Conservation (phyloP, 2,888 invertebrate species). For the Pediacus dermestoides region DNA sequence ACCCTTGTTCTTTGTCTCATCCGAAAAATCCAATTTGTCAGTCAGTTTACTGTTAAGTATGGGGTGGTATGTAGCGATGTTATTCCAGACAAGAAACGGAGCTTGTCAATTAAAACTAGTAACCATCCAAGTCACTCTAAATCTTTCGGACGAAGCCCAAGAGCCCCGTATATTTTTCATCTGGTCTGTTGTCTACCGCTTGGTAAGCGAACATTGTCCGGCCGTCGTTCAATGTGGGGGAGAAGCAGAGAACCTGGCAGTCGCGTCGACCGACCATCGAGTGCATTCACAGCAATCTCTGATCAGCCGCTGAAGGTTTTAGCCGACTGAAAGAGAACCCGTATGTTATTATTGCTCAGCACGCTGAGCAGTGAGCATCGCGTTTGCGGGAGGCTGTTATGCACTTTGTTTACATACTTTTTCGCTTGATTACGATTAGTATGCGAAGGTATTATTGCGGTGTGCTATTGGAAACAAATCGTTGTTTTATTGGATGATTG, state of each 20-base stretch:
- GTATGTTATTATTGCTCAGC: constrained; percentile 33
- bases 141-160: constrained; percentile 6
- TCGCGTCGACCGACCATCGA: constrained; percentile 33
- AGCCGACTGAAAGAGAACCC: constrained; percentile 22
- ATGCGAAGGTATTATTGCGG: constrained; percentile 3
- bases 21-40: constrained; percentile 19
- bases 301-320: constrained; percentile 31
- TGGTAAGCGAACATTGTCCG: constrained; percentile 27
- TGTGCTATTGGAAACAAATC: not conserved
- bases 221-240: constrained; percentile 35
- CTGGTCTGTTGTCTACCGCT: constrained; percentile 32
- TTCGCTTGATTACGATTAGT: too few species aligned
- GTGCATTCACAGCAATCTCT: constrained; percentile 46
- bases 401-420: too few species aligned
- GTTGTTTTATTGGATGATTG: too few species aligned
- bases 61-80: constrained; percentile 10
- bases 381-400: constrained; percentile 7
- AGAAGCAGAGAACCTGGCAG: constrained; percentile 39
- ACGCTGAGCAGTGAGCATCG: constrained; percentile 29
- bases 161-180: constrained; percentile 25
- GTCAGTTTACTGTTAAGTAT: constrained; percentile 13
- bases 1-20: not conserved
- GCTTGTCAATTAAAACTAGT: constrained; percentile 3
- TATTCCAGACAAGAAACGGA: constrained; percentile 1
- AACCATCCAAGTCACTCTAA: too few species aligned